Evolutionary conservation across 2,888 invertebrate genomes (phyloP).

Genomic region (Trichopria drosophilae): DNA sequence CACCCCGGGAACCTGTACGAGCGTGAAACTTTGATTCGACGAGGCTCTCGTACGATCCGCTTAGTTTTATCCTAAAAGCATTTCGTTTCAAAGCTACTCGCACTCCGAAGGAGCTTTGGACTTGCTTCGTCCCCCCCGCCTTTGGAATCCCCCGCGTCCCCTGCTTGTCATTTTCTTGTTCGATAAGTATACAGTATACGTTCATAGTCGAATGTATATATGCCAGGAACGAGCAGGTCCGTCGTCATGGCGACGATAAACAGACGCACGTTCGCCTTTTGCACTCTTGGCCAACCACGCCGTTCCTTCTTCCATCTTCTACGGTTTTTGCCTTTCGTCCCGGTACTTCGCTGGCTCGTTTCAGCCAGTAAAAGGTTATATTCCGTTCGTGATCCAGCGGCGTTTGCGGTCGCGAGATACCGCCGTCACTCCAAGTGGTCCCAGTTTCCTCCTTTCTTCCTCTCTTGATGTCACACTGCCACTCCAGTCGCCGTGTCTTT

Average conservation of each 20-base stretch:
- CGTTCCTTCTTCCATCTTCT: not conserved
- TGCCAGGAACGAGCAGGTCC: constrained; percentile 1
- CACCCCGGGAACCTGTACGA: too few relatives aligned
- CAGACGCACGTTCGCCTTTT: constrained; percentile 13
- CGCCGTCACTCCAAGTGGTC: too few relatives aligned
- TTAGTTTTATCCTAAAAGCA: constrained; percentile 34
- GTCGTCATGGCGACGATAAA: constrained; percentile 29
- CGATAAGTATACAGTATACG: constrained; percentile 15
- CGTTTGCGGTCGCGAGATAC: constrained; percentile 21
- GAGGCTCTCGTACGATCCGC: constrained; percentile 30
- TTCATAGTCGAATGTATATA: not conserved
- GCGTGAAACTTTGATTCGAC: constrained; percentile 27
- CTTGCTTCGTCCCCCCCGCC: not conserved
- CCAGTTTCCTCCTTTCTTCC: constrained; percentile 16
- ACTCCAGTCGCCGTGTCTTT: too few relatives aligned
- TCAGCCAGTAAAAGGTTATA: constrained; percentile 25
- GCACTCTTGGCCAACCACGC: not conserved
- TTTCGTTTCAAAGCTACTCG: constrained; percentile 23
- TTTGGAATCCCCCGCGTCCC: constrained; percentile 8
- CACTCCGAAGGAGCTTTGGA: constrained; percentile 18
- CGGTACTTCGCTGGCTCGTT: not conserved
- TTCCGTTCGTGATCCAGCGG: not conserved
- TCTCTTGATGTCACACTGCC: constrained; percentile 7
- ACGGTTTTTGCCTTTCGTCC: not conserved
- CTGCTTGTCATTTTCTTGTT: constrained; percentile 18